A percentile compares a stretch with the other conserved stretches of the same genome.
Conservation (phyloP, 2,797 vertebrate species). For the Phataginus tetradactyla region DNA sequence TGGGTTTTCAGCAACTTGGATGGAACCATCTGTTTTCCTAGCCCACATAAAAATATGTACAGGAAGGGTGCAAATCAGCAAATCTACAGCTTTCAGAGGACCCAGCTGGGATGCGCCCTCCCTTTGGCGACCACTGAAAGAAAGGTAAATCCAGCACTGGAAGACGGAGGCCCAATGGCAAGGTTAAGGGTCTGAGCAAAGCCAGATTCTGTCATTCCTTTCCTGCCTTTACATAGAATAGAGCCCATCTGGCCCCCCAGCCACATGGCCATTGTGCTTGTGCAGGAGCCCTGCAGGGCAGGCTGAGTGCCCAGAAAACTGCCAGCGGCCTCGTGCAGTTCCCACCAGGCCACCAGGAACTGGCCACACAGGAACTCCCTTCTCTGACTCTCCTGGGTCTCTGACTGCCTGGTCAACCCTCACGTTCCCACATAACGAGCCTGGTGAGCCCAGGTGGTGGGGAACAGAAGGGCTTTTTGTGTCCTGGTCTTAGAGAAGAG, state of each 20-base stretch:
- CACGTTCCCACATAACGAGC: neutral
- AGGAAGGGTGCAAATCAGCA: conserved; percentile 69
- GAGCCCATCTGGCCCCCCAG: conserved; percentile 54
- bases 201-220: neutral
- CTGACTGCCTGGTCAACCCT: conserved; percentile 35
- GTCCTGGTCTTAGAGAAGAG: conserved; percentile 35
- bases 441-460: conserved; percentile 73
- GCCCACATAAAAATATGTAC: conserved; percentile 65
- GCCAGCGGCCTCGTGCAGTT: conserved; percentile 36
- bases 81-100: conserved; percentile 31
- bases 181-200: neutral
- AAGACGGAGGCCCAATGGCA: neutral
- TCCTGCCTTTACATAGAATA: conserved; percentile 29
- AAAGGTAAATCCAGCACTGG: conserved; percentile 56
- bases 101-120: conserved; percentile 48
- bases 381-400: conserved; percentile 4
- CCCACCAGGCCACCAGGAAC: neutral
- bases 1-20: conserved; percentile 75
- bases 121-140: conserved; percentile 56
- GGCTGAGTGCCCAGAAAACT: conserved; percentile 68
- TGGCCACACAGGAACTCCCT: conserved; percentile 53
- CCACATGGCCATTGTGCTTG: neutral
- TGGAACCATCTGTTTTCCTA: conserved; percentile 75
- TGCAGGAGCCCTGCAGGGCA: neutral
- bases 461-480: conserved; percentile 76